phyloP scores from a whole-genome alignment of 2,888 invertebrate genomes.

The Ellobium chinense region DNA sequence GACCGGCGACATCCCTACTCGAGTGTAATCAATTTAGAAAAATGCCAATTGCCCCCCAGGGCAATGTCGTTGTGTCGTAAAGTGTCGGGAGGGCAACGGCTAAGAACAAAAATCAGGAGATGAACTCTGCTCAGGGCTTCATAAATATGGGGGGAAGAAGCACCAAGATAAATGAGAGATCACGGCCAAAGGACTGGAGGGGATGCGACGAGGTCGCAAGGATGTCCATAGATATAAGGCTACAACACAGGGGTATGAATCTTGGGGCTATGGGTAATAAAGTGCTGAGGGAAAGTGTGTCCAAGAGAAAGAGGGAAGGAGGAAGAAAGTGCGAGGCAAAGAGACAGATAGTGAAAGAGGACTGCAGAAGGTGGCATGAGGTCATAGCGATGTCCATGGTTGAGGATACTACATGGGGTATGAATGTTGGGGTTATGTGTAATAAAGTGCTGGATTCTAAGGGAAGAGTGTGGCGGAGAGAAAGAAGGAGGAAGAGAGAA shows the following conservation, averaged over 20 bases:
- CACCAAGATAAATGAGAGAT: background rate
- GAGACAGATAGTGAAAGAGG: background rate
- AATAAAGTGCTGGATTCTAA: background rate
- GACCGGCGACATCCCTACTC: background rate
- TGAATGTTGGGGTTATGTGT: background rate
- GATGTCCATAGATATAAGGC: background rate
- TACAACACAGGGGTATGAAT: background rate
- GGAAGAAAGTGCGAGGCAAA: background rate
- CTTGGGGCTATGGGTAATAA: background rate
- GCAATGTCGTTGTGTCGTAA: background rate
- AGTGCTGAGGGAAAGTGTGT: background rate
- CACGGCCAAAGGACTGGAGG: background rate
- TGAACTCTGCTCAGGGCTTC: background rate
- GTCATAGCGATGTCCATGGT: no score
- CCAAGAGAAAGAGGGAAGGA: background rate
- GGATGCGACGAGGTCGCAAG: background rate
- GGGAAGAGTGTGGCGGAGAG: background rate
- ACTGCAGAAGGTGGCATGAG: background rate
- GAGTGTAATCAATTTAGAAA: slow-evolving; percentile 26
- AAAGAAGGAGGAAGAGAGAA: background rate
- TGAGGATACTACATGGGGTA: no score
- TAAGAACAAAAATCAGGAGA: background rate
- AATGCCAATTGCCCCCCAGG: background rate
- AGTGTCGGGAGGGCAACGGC: background rate
- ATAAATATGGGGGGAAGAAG: background rate